Percentiles rank a stretch among this genome's conserved stretches.
These are phyloP conservation scores for Mantis religiosa DNA, from an alignment of 2,888 invertebrate genomes.

Conservation along the genomic window DNA sequence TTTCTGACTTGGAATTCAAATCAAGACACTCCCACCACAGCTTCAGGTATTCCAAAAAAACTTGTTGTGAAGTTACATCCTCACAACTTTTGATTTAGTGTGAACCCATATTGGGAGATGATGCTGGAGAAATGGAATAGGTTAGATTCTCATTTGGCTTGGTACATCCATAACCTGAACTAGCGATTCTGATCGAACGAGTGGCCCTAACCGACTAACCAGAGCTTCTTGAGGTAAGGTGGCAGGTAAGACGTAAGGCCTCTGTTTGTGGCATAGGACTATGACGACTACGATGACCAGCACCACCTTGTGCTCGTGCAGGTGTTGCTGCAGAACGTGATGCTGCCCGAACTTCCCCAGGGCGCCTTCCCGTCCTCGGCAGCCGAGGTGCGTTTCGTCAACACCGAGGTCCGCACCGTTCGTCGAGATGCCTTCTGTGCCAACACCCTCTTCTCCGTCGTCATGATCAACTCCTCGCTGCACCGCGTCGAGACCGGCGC, in stretches of 20 bases:
- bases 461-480: slow-evolving; percentile 59
- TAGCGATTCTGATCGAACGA: not conserved
- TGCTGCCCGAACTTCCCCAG: slow-evolving; percentile 55
- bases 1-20: too few relatives aligned
- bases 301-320: slow-evolving; percentile 39
- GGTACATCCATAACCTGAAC: not conserved
- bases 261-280: slow-evolving; percentile 5
- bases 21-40: too few relatives aligned
- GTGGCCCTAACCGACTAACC: not conserved
- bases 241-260: not conserved
- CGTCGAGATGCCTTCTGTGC: slow-evolving; percentile 63
- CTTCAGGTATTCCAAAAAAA: too few relatives aligned
- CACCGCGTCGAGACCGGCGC: slow-evolving; percentile 58
- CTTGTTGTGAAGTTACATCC: too few relatives aligned
- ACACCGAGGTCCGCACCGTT: slow-evolving; percentile 54
- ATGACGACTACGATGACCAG: not conserved
- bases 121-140: not conserved
- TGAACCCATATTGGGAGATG: too few relatives aligned
- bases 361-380: slow-evolving; percentile 62
- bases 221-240: not conserved
- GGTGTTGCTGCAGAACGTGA: slow-evolving; percentile 61
- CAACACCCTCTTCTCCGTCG: slow-evolving; percentile 58
- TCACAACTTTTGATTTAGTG: too few relatives aligned
- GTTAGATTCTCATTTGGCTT: not conserved
- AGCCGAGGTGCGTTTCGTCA: slow-evolving; percentile 50